Conservation (phyloP, 2,888 invertebrate genomes). For the Lepidocyrtinus sp. region DNA sequence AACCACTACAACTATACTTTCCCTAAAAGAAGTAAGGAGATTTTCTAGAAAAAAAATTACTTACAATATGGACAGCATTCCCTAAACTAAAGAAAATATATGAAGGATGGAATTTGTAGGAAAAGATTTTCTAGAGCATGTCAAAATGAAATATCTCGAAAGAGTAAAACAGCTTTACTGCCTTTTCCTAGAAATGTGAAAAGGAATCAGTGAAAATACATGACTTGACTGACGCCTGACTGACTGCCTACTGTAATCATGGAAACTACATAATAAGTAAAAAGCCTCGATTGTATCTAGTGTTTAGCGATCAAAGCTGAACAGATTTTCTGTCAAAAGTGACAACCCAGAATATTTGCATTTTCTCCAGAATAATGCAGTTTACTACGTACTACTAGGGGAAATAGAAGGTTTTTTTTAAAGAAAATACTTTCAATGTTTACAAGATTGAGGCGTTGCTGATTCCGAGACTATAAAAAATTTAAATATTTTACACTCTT, state of each 20-base stretch:
- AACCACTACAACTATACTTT: too few species aligned
- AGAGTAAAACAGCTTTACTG: conserved; percentile 37
- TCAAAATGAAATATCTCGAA: conserved; percentile 56
- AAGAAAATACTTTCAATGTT: too few species aligned
- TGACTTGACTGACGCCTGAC: conserved; percentile 49
- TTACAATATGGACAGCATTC: conserved; percentile 26
- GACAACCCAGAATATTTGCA: too few species aligned
- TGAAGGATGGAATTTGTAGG: too few species aligned
- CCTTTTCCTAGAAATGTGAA: conserved; percentile 16
- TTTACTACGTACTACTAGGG: too few species aligned
- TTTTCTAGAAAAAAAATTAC: conserved; percentile 40
- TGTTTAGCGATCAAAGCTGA: not conserved
- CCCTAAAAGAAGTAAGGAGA: conserved; percentile 37
- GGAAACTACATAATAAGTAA: not conserved
- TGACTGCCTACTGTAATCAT: conserved; percentile 31
- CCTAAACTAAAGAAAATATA: conserved; percentile 12
- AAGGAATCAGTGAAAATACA: conserved; percentile 22
- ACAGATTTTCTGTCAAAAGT: too few species aligned
- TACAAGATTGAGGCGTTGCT: too few species aligned
- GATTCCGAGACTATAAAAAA: too few species aligned
- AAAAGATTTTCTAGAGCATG: conserved; percentile 50
- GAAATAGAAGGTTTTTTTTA: too few species aligned
- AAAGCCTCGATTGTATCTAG: not conserved
- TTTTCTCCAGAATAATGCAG: too few species aligned
- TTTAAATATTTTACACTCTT: too few species aligned